These are phyloP conservation scores for Lasioglossum albipes DNA, from an alignment of 1,140 invertebrate genomes.

Conservation along the genomic window DNA sequence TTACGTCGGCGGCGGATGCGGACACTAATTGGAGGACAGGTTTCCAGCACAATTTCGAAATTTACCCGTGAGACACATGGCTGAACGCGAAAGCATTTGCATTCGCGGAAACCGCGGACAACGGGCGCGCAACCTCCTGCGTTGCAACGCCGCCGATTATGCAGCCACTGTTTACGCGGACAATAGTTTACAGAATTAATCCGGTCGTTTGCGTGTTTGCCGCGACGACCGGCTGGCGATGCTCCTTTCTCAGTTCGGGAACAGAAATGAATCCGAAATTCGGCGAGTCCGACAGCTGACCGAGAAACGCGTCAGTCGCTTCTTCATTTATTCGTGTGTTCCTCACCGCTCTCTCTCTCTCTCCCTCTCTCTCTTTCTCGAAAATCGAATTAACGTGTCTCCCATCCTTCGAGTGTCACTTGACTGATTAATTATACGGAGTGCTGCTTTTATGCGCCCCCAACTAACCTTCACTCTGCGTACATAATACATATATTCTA, in stretches of 20 bases:
- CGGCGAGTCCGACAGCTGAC: too few relatives aligned
- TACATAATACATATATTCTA: too few relatives aligned
- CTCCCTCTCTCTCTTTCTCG: too few relatives aligned
- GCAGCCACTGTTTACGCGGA: background rate
- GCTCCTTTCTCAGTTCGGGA: background rate
- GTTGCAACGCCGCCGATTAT: constrained; percentile 1
- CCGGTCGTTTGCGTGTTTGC: background rate
- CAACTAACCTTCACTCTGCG: too few relatives aligned
- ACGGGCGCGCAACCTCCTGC: background rate
- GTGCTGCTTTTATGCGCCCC: too few relatives aligned
- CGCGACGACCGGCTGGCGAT: background rate
- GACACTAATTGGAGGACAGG: constrained; percentile 47
- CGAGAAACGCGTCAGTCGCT: too few relatives aligned
- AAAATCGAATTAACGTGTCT: too few relatives aligned
- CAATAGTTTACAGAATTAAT: constrained; percentile 17
- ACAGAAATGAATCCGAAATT: too few relatives aligned
- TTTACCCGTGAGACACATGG: constrained; percentile 25
- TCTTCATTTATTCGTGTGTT: too few relatives aligned
- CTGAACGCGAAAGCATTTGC: constrained; percentile 3
- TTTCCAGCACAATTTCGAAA: constrained; percentile 46
- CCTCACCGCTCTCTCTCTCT: too few relatives aligned
- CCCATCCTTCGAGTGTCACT: too few relatives aligned
- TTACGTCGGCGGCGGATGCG: constrained; percentile 13
- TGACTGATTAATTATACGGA: too few relatives aligned
- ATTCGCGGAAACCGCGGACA: constrained; percentile 14